Evolutionary conservation across 1,140 invertebrate species (phyloP).

Genomic region (Pygmarrhopalites habei): DNA sequence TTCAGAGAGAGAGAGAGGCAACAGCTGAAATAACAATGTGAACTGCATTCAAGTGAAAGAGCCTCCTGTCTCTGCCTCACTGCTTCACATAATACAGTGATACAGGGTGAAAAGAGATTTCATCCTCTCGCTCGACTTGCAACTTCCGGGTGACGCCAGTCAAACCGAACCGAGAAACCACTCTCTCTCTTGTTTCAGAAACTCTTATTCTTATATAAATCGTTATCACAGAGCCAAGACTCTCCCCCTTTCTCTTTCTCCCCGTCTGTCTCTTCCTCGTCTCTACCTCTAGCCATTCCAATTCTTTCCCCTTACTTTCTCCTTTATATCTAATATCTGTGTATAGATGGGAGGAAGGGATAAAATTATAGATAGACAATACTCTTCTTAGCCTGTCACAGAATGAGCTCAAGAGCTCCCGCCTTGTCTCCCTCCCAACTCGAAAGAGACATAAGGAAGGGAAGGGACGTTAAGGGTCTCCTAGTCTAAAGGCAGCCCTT

Average conservation of each 20-base stretch:
- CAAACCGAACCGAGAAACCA: conserved; percentile 14
- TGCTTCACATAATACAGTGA: no score
- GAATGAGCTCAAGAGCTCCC: no score
- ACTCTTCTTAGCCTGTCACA: no score
- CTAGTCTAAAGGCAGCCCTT: no score
- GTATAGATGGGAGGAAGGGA: no score
- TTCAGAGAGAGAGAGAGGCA: conserved; percentile 5
- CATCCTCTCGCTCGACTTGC: conserved; percentile 23
- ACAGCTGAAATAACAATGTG: conserved; percentile 31
- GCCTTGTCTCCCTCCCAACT: no score
- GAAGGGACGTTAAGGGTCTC: no score
- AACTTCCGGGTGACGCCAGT: conserved; percentile 25
- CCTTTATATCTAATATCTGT: no score
- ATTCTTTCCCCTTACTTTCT: no score
- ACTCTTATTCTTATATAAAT: conserved; percentile 9
- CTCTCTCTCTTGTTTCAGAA: background rate
- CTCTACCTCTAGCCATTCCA: no score
- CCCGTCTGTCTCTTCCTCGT: conserved; percentile 1
- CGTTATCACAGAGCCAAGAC: conserved; percentile 3
- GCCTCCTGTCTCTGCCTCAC: background rate
- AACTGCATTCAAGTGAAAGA: conserved; percentile 7
- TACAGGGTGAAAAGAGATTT: conserved; percentile 18
- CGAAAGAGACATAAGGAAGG: no score
- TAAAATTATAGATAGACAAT: no score
- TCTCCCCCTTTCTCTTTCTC: background rate